These are phyloP conservation scores for Pangasius larnaudii DNA, from an alignment of 2,797 vertebrate species.

Conservation along the genomic window DNA sequence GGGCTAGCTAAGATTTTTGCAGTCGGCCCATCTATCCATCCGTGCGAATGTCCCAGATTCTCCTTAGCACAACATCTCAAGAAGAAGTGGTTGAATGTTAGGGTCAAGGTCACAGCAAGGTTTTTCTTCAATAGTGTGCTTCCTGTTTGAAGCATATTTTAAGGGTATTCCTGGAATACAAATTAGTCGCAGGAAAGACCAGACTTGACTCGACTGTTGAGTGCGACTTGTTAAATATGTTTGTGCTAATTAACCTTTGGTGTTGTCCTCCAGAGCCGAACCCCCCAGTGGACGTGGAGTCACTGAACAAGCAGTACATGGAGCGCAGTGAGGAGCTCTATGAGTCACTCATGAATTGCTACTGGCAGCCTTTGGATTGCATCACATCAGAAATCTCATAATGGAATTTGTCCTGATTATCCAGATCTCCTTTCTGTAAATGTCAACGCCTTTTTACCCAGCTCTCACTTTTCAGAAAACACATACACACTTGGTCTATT, in stretches of 20 bases:
- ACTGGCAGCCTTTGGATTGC: slow-evolving; percentile 89
- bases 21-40: too few species aligned
- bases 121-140: neutral
- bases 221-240: neutral
- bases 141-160: neutral
- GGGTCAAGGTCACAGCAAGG: neutral
- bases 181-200: neutral
- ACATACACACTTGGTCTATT: neutral
- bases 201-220: neutral
- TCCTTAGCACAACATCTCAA: neutral
- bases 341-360: slow-evolving; percentile 87
- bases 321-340: slow-evolving; percentile 90
- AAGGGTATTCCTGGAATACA: neutral
- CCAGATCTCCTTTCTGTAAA: slow-evolving; percentile 14
- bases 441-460: slow-evolving; percentile 40
- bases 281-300: slow-evolving; percentile 82
- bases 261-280: slow-evolving; percentile 79
- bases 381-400: slow-evolving; percentile 79
- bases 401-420: slow-evolving; percentile 67
- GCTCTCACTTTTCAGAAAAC: slow-evolving; percentile 20
- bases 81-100: neutral
- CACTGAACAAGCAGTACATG: slow-evolving; percentile 89
- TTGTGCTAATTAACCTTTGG: neutral
- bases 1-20: too few species aligned
- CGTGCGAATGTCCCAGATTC: neutral